Base-by-base conservation (phyloP, 1,140 invertebrate species). In the Trissolcus basalis region DNA sequence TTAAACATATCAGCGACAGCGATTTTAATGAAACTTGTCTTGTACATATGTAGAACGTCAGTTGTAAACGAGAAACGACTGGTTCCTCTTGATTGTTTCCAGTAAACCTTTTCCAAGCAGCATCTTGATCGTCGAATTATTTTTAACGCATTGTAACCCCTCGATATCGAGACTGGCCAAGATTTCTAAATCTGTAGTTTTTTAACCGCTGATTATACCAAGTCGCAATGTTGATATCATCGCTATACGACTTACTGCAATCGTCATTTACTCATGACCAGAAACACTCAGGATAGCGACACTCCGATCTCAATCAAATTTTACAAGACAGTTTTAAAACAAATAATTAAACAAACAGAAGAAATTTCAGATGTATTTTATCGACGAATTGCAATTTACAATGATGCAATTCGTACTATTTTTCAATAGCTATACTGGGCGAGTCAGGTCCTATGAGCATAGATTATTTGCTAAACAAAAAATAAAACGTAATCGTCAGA, bases 1-100 rank as follows among this genome's bases (percentile, higher is more conserved):
- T 80, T 59, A 83, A 27, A 27, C 82, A 83, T 83, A 83, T 83
- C 82, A 81, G 70, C 71, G 78, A 78, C 70, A 54, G 58, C 69
- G 70, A 78, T 77, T 72, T 77, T 68, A 71, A 77, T 43, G 32
- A 48, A 72, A 36, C 10, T 72, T 69, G 67, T 63, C 59, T 60
- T 77, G 75, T 77, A 77, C 56, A 77, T 77, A 77, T 27, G 19
- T 47, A 49, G 47, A 56, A 71, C 44, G 67, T 71, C 73, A 77
- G 49, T 60, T 65, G 27, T 27, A 13, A 33, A 58, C 39, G 12
- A 44, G 1, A 50, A 49, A 35, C 49, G 61, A 77, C 50, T 51
- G 73, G 70, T 71, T 60, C 56, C 39, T 71, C 58, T 39, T 9
- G 11, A 65, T 60, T 59, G 43, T 59, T 69, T 49, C 39, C 44